phyloP scores from a whole-genome alignment of 1,140 invertebrate genomes.

The Ooceraea biroi region DNA sequence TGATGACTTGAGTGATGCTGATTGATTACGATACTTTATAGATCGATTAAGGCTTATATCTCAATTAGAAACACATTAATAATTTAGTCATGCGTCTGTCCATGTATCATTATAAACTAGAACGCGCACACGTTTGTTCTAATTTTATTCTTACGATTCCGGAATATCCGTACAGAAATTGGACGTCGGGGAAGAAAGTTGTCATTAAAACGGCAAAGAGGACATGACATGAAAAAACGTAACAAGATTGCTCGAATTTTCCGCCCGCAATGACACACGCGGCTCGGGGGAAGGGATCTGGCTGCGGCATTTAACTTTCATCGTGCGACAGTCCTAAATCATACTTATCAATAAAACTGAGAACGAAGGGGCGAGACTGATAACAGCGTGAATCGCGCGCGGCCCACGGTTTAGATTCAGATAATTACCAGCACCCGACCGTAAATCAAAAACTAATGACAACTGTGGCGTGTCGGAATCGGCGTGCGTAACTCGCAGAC shows the following conservation, averaged over 20 bases:
- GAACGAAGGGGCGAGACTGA: slow-evolving; percentile 28
- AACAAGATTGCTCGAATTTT: not conserved
- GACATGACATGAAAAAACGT: not conserved
- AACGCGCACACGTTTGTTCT: no score
- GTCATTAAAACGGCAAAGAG: no score
- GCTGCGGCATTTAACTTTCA: slow-evolving; percentile 22
- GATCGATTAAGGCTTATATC: no score
- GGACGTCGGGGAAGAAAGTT: no score
- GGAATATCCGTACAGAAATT: no score
- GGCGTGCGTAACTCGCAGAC: not conserved
- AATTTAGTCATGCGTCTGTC: no score
- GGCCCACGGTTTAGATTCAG: slow-evolving; percentile 2
- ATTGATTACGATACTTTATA: no score
- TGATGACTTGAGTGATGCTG: no score
- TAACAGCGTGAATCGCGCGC: not conserved
- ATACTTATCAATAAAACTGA: slow-evolving; percentile 42
- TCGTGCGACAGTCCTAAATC: slow-evolving; percentile 29
- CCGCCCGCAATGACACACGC: no score
- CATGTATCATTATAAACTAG: no score
- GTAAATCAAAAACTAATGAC: slow-evolving; percentile 40
- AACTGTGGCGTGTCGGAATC: slow-evolving; percentile 31
- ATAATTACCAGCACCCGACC: slow-evolving; percentile 26
- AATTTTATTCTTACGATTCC: no score
- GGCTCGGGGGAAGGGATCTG: not conserved
- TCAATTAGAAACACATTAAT: no score